These are phyloP conservation scores for Scolopax mira DNA, from an alignment of 2,113 vertebrate genomes.

Conservation along the genomic window DNA sequence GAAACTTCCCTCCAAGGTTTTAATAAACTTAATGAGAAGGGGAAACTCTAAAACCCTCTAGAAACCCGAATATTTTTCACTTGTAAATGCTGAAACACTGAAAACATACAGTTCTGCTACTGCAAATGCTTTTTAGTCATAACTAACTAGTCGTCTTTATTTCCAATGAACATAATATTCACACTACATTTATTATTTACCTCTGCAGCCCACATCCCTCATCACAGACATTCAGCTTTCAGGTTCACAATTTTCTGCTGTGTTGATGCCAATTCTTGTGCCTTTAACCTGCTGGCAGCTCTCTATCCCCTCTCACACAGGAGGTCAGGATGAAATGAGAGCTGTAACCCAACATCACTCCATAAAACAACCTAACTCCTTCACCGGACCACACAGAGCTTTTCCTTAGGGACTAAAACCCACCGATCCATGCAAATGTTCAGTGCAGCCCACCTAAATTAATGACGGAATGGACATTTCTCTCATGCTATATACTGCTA, in stretches of 20 bases:
- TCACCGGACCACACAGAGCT: constrained; percentile 65
- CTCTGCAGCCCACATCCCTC: constrained; percentile 60
- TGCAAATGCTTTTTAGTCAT: constrained; percentile 4
- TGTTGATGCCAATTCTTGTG: constrained; percentile 61
- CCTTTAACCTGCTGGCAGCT: constrained; percentile 57
- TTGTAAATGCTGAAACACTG: constrained; percentile 28
- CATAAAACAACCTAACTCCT: constrained; percentile 65
- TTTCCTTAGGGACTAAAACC: constrained; percentile 39
- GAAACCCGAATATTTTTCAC: constrained; percentile 20
- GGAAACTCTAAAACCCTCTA: constrained; percentile 42
- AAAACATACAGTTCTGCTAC: constrained; percentile 25
- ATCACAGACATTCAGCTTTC: constrained; percentile 50
- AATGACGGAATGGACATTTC: constrained; percentile 11
- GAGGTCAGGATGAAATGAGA: constrained; percentile 62
- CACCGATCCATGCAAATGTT: constrained; percentile 38
- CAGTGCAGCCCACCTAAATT: constrained; percentile 9
- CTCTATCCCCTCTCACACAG: constrained; percentile 44
- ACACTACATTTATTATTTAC: constrained; percentile 64
- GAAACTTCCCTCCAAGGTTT: constrained; percentile 46
- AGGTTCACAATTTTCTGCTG: constrained; percentile 59
- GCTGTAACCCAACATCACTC: constrained; percentile 57
- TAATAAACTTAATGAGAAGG: constrained; percentile 64
- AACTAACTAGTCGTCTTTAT: constrained; percentile 53
- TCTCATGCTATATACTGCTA: background rate
- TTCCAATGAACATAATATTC: constrained; percentile 46